Evolutionary conservation across 2,888 invertebrate species (phyloP), one percentile per base, ranked within the genome.

Genomic region (Vesta saturnalis): DNA sequence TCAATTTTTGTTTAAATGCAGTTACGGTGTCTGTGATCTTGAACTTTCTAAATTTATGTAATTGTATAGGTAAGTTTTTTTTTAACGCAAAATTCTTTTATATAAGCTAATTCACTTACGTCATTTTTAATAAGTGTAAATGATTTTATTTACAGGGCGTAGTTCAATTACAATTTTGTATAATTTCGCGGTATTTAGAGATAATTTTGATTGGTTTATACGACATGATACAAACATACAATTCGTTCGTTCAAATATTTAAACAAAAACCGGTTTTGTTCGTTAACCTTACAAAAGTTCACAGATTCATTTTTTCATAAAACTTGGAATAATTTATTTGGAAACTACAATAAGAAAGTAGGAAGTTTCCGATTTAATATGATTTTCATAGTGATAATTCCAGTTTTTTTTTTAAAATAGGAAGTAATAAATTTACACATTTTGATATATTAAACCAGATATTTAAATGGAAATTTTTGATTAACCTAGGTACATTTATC

Each of bases 21-120:
- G 12, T 1, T 52, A 19, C 18, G 54, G 65, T 69, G 65, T 58
- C 65, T 69, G 69, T 69, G 65, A 69, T 69, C 59, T 60, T 60
- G 30, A 60, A 21, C 35, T 56, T 59, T 39, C 54, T 56, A 60
- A 18, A 39, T 69, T 60, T 64, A 55, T 64, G n/a, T 52, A 60
- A 67, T 35, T 61, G 64, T n/a, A n/a, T 69, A 64, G 60, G 69
- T 69, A 60, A 22, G 10, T 49, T 18, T 30, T 46, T 30, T 60
- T 65, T 52, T 23, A 39, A 35, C 10, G 14, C 6, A 14, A 49
- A 19, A 4, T 2, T n/a, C 3, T 39, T 39, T 39, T 39, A 6
- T 39, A n/a, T 19, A 18, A 46, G 3, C 46, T 46, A 49, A 52
- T 43, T 52, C 35, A 23, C 30, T 56, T 56, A 56, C 56, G 56